Evolutionary conservation across 2,113 vertebrate genomes (phyloP).

Genomic region (Lasiurus cinereus): DNA sequence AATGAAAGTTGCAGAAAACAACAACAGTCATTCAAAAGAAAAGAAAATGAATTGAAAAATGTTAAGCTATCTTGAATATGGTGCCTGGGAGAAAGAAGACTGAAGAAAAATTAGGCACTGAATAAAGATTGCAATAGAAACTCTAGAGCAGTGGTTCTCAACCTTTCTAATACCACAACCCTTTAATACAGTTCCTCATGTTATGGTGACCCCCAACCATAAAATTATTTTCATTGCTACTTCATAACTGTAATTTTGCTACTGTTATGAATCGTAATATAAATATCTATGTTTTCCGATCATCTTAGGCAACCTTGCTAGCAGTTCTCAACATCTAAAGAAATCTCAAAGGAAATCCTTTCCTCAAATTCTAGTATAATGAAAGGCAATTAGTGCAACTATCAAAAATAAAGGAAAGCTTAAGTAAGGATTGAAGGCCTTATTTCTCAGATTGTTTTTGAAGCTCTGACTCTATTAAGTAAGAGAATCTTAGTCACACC

Average conservation of each 20-base stretch:
- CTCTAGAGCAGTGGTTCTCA: background rate
- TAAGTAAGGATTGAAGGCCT: background rate
- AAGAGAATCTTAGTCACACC: background rate
- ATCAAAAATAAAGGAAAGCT: background rate
- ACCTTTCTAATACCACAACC: no score
- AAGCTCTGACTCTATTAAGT: background rate
- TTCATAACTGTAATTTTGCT: no score
- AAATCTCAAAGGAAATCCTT: conserved; percentile 21
- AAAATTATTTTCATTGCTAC: no score
- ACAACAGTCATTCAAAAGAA: conserved; percentile 1
- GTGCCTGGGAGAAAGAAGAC: background rate
- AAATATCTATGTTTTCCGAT: no score
- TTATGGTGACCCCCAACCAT: no score
- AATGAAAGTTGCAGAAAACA: conserved; percentile 40
- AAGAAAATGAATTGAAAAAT: conserved; percentile 29
- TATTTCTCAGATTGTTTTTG: background rate
- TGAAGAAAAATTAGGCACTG: conserved; percentile 27
- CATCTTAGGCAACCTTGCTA: no score
- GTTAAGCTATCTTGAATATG: background rate
- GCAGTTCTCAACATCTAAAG: background rate
- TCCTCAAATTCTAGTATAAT: background rate
- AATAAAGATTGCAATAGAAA: background rate
- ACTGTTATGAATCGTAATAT: no score
- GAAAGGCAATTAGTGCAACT: conserved; percentile 20
- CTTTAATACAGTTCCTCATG: no score